A percentile compares a stretch with the other conserved stretches of the same genome.
Evolutionary conservation across 2,888 invertebrate genomes (phyloP).

Genomic region (Tipula unca): DNA sequence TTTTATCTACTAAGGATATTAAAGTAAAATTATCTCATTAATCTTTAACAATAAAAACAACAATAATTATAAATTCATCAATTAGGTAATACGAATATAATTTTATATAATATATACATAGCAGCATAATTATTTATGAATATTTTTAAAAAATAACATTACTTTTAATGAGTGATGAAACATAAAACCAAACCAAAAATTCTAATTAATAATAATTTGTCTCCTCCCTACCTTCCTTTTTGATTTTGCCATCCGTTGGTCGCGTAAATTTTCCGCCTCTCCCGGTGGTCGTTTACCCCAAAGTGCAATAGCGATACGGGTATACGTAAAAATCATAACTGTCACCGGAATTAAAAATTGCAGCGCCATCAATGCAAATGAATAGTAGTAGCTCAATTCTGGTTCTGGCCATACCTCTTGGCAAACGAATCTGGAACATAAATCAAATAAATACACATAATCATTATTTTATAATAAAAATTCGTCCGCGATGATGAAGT

Average conservation of each 20-base stretch:
- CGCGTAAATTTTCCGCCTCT: conserved; percentile 75
- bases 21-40: not conserved
- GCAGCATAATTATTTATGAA: not conserved
- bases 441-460: not conserved
- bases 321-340: conserved; percentile 77
- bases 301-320: conserved; percentile 74
- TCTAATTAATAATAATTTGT: not conserved
- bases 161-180: not conserved
- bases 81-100: not conserved
- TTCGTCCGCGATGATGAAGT: not conserved
- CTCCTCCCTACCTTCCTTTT: conserved; percentile 68
- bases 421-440: conserved; percentile 55
- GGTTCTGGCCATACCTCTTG: conserved; percentile 60
- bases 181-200: not conserved
- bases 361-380: conserved; percentile 64
- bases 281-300: conserved; percentile 84
- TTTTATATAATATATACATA: not conserved
- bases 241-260: conserved; percentile 73
- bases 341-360: conserved; percentile 77
- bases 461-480: not conserved
- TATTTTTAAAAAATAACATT: not conserved
- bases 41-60: not conserved
- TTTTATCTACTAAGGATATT: too few relatives aligned
- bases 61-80: not conserved
- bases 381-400: conserved; percentile 62